Percentiles rank a stretch among this genome's conserved stretches.
These are phyloP conservation scores for Anhinga anhinga DNA, from an alignment of 2,113 vertebrate genomes.

Conservation along the genomic window DNA sequence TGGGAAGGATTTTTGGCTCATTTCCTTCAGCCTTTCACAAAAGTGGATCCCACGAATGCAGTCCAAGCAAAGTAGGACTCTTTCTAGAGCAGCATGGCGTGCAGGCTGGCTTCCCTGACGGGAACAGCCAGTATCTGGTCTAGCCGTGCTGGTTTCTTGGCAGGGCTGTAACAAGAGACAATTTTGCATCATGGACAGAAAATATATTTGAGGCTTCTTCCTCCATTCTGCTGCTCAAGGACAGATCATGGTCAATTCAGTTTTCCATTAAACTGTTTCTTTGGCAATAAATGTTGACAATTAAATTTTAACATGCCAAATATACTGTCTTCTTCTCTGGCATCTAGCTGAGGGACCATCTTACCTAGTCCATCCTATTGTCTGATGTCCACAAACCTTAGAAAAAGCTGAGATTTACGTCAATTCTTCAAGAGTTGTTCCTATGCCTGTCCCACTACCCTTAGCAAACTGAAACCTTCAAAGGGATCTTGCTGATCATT, in stretches of 20 bases:
- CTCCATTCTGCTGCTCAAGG: not conserved
- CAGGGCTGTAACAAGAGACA: not conserved
- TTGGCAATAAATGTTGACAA: not conserved
- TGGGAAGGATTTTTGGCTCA: not conserved
- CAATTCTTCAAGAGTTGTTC: not conserved
- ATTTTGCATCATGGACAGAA: not conserved
- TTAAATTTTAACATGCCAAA: not conserved
- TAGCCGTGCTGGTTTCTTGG: not conserved
- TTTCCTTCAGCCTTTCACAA: not conserved
- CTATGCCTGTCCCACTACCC: not conserved
- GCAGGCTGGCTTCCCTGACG: not conserved
- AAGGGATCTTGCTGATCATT: not conserved
- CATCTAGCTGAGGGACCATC: not conserved
- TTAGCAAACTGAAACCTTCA: not conserved
- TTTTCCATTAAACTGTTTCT: not conserved
- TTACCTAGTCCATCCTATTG: not conserved
- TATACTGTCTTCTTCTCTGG: not conserved
- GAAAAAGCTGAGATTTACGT: not conserved
- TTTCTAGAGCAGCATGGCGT: not conserved
- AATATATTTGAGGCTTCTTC: not conserved
- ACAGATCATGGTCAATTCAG: fast-evolving
- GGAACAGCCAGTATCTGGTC: not conserved
- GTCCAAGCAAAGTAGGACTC: not conserved
- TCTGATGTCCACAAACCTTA: not conserved
- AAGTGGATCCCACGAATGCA: not conserved